phyloP scores from a whole-genome alignment of 2,888 invertebrate species.

The Blastobasis lacticolella region DNA sequence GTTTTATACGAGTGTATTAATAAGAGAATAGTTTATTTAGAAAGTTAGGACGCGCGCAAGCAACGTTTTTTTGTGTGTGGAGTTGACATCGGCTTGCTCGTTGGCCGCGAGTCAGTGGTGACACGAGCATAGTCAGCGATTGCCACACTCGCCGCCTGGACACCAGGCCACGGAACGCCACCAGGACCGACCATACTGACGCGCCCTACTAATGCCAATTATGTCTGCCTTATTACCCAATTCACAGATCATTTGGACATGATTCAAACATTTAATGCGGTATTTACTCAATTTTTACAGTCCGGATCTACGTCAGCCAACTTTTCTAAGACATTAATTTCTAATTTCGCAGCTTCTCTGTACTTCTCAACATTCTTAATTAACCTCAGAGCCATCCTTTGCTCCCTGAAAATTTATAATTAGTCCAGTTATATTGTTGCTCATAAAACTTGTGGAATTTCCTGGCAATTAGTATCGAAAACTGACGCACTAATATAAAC shows the following conservation, averaged over 20 bases:
- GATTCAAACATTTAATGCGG: too few relatives aligned
- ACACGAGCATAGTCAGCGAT: constrained; percentile 65
- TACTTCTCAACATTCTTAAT: constrained; percentile 99
- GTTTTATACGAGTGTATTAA: constrained; percentile 10
- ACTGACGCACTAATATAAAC: too few relatives aligned
- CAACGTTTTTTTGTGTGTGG: constrained; percentile 57
- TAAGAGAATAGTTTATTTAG: constrained; percentile 25
- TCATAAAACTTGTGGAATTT: too few relatives aligned
- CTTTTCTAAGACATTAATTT: constrained; percentile 98
- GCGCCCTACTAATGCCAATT: too few relatives aligned
- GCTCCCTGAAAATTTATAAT: too few relatives aligned
- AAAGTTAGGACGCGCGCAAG: constrained; percentile 27
- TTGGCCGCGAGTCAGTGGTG: constrained; percentile 55
- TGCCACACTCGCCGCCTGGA: constrained; percentile 40
- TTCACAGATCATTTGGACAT: too few relatives aligned
- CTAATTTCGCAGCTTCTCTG: constrained; percentile 98
- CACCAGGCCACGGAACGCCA: too few relatives aligned
- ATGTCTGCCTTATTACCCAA: too few relatives aligned
- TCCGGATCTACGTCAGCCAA: constrained; percentile 95
- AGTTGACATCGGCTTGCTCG: constrained; percentile 59
- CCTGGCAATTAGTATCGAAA: too few relatives aligned
- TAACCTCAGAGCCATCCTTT: constrained; percentile 96
- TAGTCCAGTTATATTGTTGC: too few relatives aligned
- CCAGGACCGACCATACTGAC: too few relatives aligned
- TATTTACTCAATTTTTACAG: constrained; percentile 91